Conservation (phyloP, 2,797 vertebrate species). For the Urocyon cinereoargenteus region DNA sequence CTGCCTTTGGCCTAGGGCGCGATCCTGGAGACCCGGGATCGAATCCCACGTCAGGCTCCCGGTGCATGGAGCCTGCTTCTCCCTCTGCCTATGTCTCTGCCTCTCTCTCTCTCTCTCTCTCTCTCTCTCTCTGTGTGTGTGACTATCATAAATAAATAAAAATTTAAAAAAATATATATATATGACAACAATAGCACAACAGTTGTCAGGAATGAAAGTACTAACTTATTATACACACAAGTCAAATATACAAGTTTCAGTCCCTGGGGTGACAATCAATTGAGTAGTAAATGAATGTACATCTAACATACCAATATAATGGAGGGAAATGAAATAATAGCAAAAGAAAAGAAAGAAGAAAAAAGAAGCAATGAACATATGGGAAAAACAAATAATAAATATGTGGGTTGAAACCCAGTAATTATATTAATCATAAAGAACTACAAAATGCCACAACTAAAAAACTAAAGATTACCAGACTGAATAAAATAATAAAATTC, state of each 20-base stretch:
- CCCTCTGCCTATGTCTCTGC: too few relatives aligned
- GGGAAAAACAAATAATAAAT: background rate
- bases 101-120: too few relatives aligned
- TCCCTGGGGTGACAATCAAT: background rate
- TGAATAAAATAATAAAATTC: background rate
- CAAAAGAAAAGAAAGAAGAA: background rate
- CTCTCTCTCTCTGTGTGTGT: too few relatives aligned
- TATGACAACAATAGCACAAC: background rate
- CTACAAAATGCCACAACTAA: background rate
- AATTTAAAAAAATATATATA: background rate
- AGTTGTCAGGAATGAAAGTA: background rate
- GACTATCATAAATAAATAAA: too few relatives aligned
- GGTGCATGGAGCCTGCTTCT: too few relatives aligned
- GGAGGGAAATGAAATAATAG: background rate
- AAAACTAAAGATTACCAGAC: background rate
- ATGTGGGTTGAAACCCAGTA: background rate
- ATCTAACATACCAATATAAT: background rate
- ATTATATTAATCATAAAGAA: background rate
- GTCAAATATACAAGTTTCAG: background rate
- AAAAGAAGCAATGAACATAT: background rate
- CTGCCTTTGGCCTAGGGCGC: too few relatives aligned
- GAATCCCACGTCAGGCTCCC: too few relatives aligned
- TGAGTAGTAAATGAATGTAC: background rate
- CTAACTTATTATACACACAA: background rate
- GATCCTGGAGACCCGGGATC: too few relatives aligned